Base-by-base conservation (phyloP, 2,113 vertebrate species). In the Rhinolophus sinicus region DNA sequence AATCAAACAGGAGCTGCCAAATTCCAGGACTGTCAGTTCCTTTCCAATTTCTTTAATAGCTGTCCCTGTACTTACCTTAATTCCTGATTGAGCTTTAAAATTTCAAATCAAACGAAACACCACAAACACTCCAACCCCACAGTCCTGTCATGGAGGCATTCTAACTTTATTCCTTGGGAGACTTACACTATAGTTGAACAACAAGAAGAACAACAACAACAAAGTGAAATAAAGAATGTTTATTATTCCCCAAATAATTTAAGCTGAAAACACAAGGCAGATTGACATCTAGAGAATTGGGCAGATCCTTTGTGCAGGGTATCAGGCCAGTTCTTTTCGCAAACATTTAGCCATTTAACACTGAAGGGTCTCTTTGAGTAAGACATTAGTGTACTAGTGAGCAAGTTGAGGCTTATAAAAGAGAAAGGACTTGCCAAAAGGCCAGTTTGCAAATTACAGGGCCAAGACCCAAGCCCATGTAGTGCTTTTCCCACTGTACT, bases 71-170 rank as follows among this genome's bases (percentile, higher is more conserved):
- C 83, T 60, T 93, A 93, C 83, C 95, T 98, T 98, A 96, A 96
- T 96, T 97, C 88, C 70, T 97, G 54, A 88, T 56, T 64, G 94
- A 97, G 93, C 97, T 95, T 90, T 64, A 97, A 97, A 98, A 97
- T 97, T 97, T 97, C 96, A 98, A 97, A 96, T 97, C 96, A 98
- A 98, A 98, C 93, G 96, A 54, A 92, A 33, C 15, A 26, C 69
- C 6, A 15, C 16, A 86, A 90, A 80, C 12, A 40, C 47, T 64
- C 19, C 62, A 16, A 44, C n/a, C 35, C 69, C 28, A 28, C 12
- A 58, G 19, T 69, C 44, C 18, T 28, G 24, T 88, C 38, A 28
- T 35, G 1, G 13, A 77, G 54, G 24, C 3, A 0, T 50, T 94
- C 47, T 75, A 70, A 81, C 28, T 54, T 54, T 76, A 80, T 92